phyloP scores from a whole-genome alignment of 2,113 vertebrate genomes.

The Zapornia atra region DNA sequence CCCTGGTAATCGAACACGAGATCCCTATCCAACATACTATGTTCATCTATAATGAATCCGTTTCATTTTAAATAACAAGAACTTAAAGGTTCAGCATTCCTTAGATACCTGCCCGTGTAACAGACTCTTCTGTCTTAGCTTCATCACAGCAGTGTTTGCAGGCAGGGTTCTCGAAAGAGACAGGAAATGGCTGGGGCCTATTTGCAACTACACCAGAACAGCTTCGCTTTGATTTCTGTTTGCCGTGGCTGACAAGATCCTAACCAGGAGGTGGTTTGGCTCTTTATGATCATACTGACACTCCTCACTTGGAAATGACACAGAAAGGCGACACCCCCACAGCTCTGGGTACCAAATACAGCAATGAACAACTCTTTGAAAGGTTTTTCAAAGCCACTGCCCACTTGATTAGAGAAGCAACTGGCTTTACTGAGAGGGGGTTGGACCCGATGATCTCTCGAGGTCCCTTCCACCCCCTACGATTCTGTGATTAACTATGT shows the following conservation, averaged over 20 bases:
- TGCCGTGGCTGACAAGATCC: neutral
- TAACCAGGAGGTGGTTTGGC: neutral
- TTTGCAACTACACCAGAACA: neutral
- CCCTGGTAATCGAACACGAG: neutral
- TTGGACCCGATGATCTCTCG: no score
- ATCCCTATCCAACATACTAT: neutral
- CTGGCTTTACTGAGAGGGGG: fast-evolving
- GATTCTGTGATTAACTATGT: neutral
- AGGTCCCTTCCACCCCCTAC: no score
- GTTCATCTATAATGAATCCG: neutral
- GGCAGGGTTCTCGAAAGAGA: neutral
- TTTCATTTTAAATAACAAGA: neutral
- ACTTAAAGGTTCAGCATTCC: neutral
- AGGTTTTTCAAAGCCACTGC: neutral
- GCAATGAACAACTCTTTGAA: neutral
- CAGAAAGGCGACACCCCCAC: neutral
- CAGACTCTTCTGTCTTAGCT: neutral
- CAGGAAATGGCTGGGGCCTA: neutral
- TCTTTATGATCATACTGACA: neutral
- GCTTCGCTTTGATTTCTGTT: neutral
- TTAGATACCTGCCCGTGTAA: neutral
- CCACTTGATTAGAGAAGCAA: neutral
- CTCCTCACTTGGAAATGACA: neutral
- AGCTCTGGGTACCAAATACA: neutral
- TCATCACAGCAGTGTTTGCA: neutral